Evolutionary conservation across 1,140 invertebrate genomes (phyloP), one percentile per base, ranked within the genome.

Genomic region (Mizuhopecten yessoensis): DNA sequence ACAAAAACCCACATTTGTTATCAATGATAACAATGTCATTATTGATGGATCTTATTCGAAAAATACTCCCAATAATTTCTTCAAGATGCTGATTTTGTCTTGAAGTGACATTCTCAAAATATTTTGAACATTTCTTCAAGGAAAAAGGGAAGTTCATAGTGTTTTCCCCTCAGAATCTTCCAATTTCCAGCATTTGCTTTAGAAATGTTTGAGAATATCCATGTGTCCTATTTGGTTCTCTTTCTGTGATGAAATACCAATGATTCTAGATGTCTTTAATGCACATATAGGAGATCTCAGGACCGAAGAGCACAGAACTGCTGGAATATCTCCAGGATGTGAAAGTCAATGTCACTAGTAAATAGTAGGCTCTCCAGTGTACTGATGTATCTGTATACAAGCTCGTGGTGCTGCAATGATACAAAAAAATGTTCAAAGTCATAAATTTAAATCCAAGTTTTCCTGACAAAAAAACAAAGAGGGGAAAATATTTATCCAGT

Each of bases 321-420:
- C 96, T 99, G 98, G 97, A 99, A 99, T 34, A 99, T 98, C 96
- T 99, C 99, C 87, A 99, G 97, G 95, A 99, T 99, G 96, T 99
- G 99, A 23, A 98, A 98, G 96, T 99, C 99, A 95, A 99, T 97
- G 96, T 99, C 99, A 95, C 98, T 98, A 0, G 99, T 99, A 96
- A 99, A 99, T 13, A 99, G 97, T 36, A 99, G 97, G 0, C 98
- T 99, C 96, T 99, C 99, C 96, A 99, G 96, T 0, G 99, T 99
- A 91, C 98, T 98, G 95, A 98, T 99, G 97, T 99, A 99, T 95
- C 99, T 98, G 97, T 99, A 99, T n/a, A 99, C 99, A 97, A 99
- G 98, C 95, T 99, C 98, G 96, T 99, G 98, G 96, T 99, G 99
- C 99, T 98, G 95, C 90, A 97, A 96, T 92, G 86, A 88, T 87